These are phyloP conservation scores for Passer domesticus DNA, from an alignment of 2,113 vertebrate genomes.

Conservation along the genomic window DNA sequence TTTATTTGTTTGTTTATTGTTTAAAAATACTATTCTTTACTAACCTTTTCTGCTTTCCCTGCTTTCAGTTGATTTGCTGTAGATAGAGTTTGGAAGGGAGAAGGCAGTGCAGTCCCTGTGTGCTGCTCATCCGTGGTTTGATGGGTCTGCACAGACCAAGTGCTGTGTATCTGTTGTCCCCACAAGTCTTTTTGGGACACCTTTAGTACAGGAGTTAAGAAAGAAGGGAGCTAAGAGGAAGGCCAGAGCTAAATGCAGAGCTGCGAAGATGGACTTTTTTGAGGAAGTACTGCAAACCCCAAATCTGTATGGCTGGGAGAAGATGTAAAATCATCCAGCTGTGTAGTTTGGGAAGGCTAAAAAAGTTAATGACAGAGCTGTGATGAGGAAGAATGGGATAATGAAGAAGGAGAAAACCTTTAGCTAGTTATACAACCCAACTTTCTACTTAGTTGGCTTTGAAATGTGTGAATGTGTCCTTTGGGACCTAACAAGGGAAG, in stretches of 20 bases:
- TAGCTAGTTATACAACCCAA: background rate
- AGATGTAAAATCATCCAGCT: background rate
- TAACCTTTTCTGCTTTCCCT: conserved; percentile 37
- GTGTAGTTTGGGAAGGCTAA: background rate
- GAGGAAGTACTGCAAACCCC: background rate
- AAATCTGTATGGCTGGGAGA: background rate
- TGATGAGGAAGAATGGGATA: background rate
- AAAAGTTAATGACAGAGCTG: background rate
- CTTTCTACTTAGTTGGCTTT: background rate
- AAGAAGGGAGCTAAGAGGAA: background rate
- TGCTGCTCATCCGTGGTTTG: background rate
- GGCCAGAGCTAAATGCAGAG: background rate
- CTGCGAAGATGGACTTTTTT: background rate
- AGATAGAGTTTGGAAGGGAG: conserved; percentile 14
- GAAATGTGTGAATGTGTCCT: background rate
- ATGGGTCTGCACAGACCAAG: background rate
- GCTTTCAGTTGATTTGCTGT: conserved; percentile 21
- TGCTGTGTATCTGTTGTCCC: background rate
- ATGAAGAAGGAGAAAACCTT: background rate
- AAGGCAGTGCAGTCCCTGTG: background rate
- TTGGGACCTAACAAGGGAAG: background rate
- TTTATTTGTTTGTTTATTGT: conserved; percentile 17
- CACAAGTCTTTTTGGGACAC: background rate
- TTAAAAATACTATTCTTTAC: conserved; percentile 34
- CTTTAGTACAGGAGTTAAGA: background rate